Evolutionary conservation across 2,113 vertebrate genomes (phyloP).

Genomic region (Fukomys damarensis): DNA sequence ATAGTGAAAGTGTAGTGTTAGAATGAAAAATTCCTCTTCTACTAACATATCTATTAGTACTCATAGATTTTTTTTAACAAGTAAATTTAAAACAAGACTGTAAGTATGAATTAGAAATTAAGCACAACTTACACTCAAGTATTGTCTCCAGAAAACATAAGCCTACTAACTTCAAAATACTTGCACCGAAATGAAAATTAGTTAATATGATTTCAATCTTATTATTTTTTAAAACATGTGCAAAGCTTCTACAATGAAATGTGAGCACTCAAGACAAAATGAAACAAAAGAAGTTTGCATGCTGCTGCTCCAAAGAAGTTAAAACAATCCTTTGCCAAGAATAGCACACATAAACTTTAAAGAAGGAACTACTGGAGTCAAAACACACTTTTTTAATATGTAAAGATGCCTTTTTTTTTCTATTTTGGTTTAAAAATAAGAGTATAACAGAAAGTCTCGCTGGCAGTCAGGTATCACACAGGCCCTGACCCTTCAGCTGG

Average conservation of each 20-base stretch:
- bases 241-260: conserved; percentile 55
- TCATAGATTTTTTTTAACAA: background rate
- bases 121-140: conserved; percentile 44
- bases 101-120: conserved; percentile 32
- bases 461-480: conserved; percentile 86
- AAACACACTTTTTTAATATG: conserved; percentile 78
- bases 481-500: conserved; percentile 88
- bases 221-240: background rate
- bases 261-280: conserved; percentile 84
- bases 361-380: conserved; percentile 78
- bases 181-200: conserved; percentile 67
- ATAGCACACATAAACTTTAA: conserved; percentile 73
- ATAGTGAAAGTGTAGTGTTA: conserved; percentile 51
- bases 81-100: conserved; percentile 43
- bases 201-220: conserved; percentile 65
- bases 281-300: conserved; percentile 84
- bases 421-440: conserved; percentile 85
- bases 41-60: conserved; percentile 54
- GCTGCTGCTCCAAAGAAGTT: conserved; percentile 67
- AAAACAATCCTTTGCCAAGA: conserved; percentile 58
- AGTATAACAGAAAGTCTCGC: conserved; percentile 80
- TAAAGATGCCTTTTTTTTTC: conserved; percentile 64
- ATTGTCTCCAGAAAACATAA: conserved; percentile 44
- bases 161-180: conserved; percentile 51
- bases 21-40: conserved; percentile 26